These are phyloP conservation scores for Hyperoplus immaculatus DNA, from an alignment of 2,797 vertebrate genomes.

Conservation along the genomic window DNA sequence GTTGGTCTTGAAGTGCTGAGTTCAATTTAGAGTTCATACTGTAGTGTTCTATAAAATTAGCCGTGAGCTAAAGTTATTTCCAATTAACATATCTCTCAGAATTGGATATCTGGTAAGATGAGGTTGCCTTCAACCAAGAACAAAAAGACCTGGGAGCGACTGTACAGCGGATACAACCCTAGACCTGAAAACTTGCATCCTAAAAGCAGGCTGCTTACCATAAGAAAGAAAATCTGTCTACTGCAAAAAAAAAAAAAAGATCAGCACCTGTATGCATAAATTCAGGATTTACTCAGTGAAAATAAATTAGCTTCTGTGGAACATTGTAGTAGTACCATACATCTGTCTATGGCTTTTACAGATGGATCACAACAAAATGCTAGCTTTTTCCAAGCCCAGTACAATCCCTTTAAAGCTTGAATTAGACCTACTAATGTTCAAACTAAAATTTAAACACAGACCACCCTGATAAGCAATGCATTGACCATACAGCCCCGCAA, in stretches of 20 bases:
- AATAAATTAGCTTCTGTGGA: neutral
- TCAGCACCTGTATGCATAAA: neutral
- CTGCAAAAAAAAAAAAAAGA: neutral
- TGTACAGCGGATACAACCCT: neutral
- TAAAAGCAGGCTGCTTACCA: neutral
- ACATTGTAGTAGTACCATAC: neutral
- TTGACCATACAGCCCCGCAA: neutral
- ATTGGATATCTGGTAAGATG: conserved; percentile 34
- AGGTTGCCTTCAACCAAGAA: conserved; percentile 24
- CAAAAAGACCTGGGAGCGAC: neutral
- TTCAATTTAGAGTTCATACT: conserved; percentile 33
- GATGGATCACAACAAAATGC: conserved; percentile 5
- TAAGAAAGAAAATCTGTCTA: neutral
- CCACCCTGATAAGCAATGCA: neutral
- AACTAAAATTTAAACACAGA: neutral
- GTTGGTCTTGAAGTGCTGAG: conserved; percentile 25
- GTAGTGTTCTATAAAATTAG: conserved; percentile 30
- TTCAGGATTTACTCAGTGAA: neutral
- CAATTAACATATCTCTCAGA: conserved; percentile 27
- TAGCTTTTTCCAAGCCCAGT: neutral
- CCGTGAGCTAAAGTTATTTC: conserved; percentile 43
- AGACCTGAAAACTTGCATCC: neutral
- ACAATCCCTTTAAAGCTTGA: neutral
- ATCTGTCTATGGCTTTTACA: conserved; percentile 8
- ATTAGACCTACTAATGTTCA: neutral